These are phyloP conservation scores for Metellina segmentata DNA, from an alignment of 2,888 invertebrate genomes.

Conservation along the genomic window DNA sequence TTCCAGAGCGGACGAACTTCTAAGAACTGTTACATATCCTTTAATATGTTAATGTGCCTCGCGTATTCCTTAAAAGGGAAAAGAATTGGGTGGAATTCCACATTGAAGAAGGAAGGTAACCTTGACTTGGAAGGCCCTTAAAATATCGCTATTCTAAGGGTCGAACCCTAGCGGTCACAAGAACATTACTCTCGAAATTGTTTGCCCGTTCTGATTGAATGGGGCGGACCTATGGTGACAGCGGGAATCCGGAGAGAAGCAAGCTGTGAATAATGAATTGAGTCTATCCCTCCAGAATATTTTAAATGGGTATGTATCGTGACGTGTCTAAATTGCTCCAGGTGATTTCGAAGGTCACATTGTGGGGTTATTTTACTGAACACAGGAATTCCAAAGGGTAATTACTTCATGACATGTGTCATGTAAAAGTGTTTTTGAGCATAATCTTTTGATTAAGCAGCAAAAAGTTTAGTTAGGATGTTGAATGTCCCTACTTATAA, in stretches of 20 bases:
- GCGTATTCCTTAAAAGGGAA: slow-evolving; percentile 8
- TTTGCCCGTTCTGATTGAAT: slow-evolving; percentile 47
- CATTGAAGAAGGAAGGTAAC: slow-evolving; percentile 42
- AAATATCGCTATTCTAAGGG: slow-evolving; percentile 43
- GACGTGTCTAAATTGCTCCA: slow-evolving; percentile 1
- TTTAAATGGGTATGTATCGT: background rate
- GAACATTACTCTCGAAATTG: slow-evolving; percentile 56
- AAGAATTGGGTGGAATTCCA: slow-evolving; percentile 45
- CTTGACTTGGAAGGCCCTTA: slow-evolving; percentile 64
- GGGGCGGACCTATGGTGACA: slow-evolving; percentile 36
- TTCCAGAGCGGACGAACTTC: background rate
- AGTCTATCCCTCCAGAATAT: slow-evolving; percentile 5
- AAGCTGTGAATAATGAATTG: slow-evolving; percentile 15
- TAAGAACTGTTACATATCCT: slow-evolving; percentile 17
- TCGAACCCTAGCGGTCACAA: slow-evolving; percentile 64
- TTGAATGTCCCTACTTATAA: no score
- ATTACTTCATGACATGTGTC: no score
- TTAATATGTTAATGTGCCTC: background rate
- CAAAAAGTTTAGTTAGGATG: no score
- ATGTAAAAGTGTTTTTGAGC: no score
- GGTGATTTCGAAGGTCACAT: slow-evolving; percentile 33
- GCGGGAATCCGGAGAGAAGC: background rate
- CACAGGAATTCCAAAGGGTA: background rate
- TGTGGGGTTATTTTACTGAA: slow-evolving; percentile 20
- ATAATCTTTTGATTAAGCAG: no score